phyloP scores from a whole-genome alignment of 2,888 invertebrate species.

The Acanthococcus lagerstroemiae region DNA sequence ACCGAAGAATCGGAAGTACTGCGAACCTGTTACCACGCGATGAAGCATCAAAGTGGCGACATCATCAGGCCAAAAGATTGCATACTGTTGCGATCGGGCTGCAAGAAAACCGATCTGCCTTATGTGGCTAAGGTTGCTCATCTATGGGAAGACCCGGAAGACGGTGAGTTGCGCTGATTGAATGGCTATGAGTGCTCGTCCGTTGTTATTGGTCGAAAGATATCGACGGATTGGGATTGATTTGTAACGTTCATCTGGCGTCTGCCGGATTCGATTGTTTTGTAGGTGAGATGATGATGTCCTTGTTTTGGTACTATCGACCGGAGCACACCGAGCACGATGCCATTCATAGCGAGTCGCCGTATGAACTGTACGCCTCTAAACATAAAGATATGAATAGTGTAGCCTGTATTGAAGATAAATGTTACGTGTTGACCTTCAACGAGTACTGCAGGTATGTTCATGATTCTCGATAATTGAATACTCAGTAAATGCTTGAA shows the following conservation, averaged over 20 bases:
- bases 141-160: constrained; percentile 88
- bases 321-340: constrained; percentile 94
- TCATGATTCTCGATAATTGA: no score
- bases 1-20: constrained; percentile 44
- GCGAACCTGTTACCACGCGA: constrained; percentile 78
- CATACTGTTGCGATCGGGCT: constrained; percentile 78
- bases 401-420: constrained; percentile 95
- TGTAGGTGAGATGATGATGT: constrained; percentile 96
- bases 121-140: constrained; percentile 90
- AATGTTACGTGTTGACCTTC: constrained; percentile 90
- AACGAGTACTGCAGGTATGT: constrained; percentile 91
- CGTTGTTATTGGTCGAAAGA: not conserved
- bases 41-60: constrained; percentile 81
- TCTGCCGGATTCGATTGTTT: no score
- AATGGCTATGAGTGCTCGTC: not conserved
- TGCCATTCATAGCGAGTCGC: constrained; percentile 63
- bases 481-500: no score
- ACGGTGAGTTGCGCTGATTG: constrained; percentile 57
- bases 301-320: constrained; percentile 92
- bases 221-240: not conserved
- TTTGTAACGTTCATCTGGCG: not conserved
- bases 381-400: constrained; percentile 90
- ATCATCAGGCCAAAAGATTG: constrained; percentile 79
- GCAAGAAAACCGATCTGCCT: constrained; percentile 72
- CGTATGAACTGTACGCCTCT: constrained; percentile 91